These are phyloP conservation scores for Brachypodius melanocephalos DNA, from an alignment of 2,113 vertebrate genomes.

Conservation along the genomic window DNA sequence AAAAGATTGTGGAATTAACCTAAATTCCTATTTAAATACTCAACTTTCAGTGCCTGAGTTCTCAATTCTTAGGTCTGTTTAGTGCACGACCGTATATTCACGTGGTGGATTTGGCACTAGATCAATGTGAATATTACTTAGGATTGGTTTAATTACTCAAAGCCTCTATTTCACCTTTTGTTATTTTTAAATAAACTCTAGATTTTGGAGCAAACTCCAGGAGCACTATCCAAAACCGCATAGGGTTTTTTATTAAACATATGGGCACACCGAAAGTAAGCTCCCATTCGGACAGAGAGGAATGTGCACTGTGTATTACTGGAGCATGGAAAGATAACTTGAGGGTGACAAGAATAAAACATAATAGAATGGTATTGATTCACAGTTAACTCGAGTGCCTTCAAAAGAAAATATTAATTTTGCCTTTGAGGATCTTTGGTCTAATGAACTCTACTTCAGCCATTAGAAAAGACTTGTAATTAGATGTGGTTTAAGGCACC, in stretches of 20 bases:
- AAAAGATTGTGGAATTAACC: neutral
- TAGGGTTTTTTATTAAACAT: neutral
- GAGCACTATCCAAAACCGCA: neutral
- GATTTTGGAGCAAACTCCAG: neutral
- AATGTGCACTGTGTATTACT: neutral
- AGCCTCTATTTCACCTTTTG: neutral
- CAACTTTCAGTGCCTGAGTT: neutral
- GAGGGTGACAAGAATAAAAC: neutral
- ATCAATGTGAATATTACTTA: neutral
- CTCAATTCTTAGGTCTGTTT: neutral
- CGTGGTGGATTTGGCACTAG: neutral
- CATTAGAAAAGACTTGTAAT: neutral
- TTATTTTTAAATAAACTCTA: neutral
- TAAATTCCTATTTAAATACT: neutral
- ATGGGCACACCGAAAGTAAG: neutral
- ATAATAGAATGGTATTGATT: neutral
- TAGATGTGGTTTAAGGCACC: neutral
- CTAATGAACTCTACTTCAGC: neutral
- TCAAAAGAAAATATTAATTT: neutral
- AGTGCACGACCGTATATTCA: neutral
- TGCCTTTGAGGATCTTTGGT: neutral
- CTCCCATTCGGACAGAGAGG: neutral
- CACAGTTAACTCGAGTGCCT: neutral
- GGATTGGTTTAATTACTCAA: neutral
- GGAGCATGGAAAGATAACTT: neutral